These are phyloP conservation scores for Diarsia rubi DNA, from an alignment of 2,888 invertebrate genomes.

Conservation along the genomic window DNA sequence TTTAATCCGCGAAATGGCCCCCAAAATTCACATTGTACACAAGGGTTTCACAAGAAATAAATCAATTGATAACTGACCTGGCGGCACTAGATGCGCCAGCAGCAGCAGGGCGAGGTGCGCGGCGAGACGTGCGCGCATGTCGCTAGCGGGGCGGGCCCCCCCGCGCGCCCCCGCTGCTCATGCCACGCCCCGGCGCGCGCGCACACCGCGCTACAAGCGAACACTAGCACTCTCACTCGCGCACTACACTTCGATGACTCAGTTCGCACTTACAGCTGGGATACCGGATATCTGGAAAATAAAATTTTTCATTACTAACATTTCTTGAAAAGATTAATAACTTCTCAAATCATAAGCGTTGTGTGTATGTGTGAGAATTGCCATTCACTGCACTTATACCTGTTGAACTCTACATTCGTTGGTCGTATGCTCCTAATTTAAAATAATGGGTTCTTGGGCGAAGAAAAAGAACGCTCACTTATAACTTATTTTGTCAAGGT, in stretches of 20 bases:
- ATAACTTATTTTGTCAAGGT: background rate
- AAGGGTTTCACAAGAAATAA: background rate
- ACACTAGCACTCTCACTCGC: conserved; percentile 65
- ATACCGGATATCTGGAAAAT: conserved; percentile 41
- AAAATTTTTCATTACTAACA: background rate
- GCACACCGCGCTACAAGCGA: conserved; percentile 58
- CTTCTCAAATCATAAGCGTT: background rate
- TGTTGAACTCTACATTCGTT: background rate
- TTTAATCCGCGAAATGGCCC: too few species aligned
- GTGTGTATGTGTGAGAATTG: conserved; percentile 38
- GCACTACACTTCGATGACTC: conserved; percentile 49
- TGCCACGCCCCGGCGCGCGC: conserved; percentile 60
- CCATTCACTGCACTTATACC: background rate
- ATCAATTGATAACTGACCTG: conserved; percentile 73
- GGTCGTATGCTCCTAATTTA: background rate
- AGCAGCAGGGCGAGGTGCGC: conserved; percentile 82
- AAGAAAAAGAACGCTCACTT: background rate
- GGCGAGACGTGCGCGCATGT: conserved; percentile 79
- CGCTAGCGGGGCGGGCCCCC: conserved; percentile 81
- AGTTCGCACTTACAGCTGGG: conserved; percentile 41
- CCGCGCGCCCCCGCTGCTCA: conserved; percentile 70
- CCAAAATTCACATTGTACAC: background rate
- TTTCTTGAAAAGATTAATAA: background rate
- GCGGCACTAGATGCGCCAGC: conserved; percentile 80
- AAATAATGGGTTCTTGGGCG: background rate